A percentile compares a stretch with the other conserved stretches of the same genome.
phyloP scores from a whole-genome alignment of 2,888 invertebrate species.

The Aleiodes leptofemur region DNA sequence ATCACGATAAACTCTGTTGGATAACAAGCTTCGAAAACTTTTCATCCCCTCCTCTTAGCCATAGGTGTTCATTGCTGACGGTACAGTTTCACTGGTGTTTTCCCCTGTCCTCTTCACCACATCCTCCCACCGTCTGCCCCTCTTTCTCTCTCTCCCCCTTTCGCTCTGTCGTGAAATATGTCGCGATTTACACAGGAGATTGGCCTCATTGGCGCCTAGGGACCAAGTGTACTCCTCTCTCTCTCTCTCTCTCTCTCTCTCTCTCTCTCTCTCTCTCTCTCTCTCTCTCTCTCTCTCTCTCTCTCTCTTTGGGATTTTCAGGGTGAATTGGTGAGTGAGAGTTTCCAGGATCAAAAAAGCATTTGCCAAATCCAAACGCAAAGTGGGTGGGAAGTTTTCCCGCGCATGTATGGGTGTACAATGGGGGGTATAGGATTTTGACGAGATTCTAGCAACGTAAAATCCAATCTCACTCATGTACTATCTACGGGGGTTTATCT shows the following conservation, averaged over 20 bases:
- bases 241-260: conserved; percentile 58
- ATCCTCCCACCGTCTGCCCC: neutral
- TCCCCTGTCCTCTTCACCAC: conserved; percentile 20
- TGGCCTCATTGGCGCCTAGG: conserved; percentile 74
- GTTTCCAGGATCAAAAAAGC: conserved; percentile 70
- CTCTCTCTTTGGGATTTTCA: conserved; percentile 51
- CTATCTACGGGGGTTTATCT: conserved; percentile 49
- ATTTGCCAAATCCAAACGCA: conserved; percentile 67
- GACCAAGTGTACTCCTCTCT: conserved; percentile 62
- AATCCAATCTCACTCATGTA: conserved; percentile 66
- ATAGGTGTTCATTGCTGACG: conserved; percentile 6
- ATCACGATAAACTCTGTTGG: conserved; percentile 53
- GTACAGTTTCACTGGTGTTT: conserved; percentile 37
- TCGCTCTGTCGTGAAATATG: conserved; percentile 71
- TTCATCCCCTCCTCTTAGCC: conserved; percentile 46
- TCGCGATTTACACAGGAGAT: conserved; percentile 75
- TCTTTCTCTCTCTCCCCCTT: conserved; percentile 42
- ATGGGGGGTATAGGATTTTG: conserved; percentile 47
- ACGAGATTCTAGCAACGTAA: conserved; percentile 60
- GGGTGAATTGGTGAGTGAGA: conserved; percentile 21
- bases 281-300: conserved; percentile 57
- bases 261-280: conserved; percentile 57
- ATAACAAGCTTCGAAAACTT: conserved; percentile 60
- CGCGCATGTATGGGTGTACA: neutral
- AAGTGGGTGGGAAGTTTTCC: conserved; percentile 47